Percentiles rank a stretch among this genome's conserved stretches.
These are phyloP conservation scores for Anarhynchus alexandrinus DNA, from an alignment of 2,113 vertebrate species.

Conservation along the genomic window DNA sequence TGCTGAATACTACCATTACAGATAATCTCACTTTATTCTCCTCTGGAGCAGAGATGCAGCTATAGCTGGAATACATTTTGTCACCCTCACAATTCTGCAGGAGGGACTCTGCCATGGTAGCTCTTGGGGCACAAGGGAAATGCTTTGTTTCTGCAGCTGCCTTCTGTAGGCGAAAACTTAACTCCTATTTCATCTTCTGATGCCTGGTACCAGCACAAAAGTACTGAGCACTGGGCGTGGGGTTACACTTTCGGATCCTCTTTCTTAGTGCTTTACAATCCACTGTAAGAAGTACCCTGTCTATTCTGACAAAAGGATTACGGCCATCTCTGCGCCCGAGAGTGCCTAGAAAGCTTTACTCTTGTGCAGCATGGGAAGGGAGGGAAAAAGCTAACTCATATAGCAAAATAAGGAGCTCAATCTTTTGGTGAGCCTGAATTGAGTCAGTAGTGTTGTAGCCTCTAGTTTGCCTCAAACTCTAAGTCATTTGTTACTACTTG, in stretches of 20 bases:
- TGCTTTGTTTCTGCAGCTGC: background rate
- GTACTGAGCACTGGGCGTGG: background rate
- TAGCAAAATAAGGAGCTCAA: background rate
- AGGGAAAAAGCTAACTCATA: background rate
- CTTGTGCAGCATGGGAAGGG: background rate
- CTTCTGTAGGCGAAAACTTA: background rate
- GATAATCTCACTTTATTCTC: background rate
- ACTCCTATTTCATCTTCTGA: background rate
- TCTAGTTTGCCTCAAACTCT: background rate
- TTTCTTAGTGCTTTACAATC: background rate
- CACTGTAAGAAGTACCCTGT: background rate
- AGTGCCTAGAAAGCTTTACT: background rate
- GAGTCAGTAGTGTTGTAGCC: background rate
- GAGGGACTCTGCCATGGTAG: background rate
- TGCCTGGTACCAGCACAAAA: background rate
- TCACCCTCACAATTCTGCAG: background rate
- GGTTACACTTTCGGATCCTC: background rate
- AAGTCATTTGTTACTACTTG: background rate
- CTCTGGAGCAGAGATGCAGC: background rate
- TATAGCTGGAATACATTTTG: background rate
- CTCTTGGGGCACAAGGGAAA: background rate
- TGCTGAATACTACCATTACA: background rate
- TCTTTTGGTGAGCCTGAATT: background rate
- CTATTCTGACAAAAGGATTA: background rate
- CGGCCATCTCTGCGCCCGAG: fast-evolving